phyloP scores from a whole-genome alignment of 2,888 invertebrate species.

The Spialia ferax region DNA sequence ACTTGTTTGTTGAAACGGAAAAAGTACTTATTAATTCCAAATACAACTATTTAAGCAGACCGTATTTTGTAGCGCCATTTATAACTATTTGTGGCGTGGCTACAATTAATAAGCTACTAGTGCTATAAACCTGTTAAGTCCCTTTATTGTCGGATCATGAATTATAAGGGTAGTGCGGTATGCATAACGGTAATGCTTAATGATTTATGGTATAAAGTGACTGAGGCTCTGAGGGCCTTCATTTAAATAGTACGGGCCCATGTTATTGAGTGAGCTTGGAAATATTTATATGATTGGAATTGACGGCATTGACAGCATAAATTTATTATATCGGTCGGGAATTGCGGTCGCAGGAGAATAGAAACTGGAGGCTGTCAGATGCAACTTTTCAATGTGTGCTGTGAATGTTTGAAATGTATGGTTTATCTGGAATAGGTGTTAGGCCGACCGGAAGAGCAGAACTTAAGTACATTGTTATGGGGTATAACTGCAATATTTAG shows the following conservation, averaged over 20 bases:
- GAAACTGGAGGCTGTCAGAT: neutral
- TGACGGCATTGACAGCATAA: constrained; percentile 24
- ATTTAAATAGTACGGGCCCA: constrained; percentile 22
- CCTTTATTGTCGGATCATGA: constrained; percentile 23
- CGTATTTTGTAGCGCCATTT: neutral
- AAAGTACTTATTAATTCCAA: too few relatives aligned
- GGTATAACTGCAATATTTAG: neutral
- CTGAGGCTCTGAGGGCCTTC: constrained; percentile 17
- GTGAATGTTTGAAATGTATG: neutral
- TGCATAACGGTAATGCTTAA: constrained; percentile 33
- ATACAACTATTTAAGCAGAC: neutral
- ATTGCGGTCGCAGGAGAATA: neutral
- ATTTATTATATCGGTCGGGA: constrained; percentile 9
- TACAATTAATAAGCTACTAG: constrained; percentile 27
- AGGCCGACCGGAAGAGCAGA: neutral
- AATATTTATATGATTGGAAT: constrained; percentile 24
- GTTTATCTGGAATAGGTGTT: neutral
- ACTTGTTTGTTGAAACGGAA: too few relatives aligned
- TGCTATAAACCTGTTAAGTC: constrained; percentile 17
- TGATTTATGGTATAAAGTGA: constrained; percentile 28
- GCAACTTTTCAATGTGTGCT: neutral
- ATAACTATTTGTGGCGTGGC: constrained; percentile 16
- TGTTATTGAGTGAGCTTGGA: constrained; percentile 22
- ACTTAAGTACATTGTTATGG: neutral
- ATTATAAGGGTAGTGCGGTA: constrained; percentile 34